phyloP scores from a whole-genome alignment of 1,140 invertebrate species.

The Pomacea maculata region DNA sequence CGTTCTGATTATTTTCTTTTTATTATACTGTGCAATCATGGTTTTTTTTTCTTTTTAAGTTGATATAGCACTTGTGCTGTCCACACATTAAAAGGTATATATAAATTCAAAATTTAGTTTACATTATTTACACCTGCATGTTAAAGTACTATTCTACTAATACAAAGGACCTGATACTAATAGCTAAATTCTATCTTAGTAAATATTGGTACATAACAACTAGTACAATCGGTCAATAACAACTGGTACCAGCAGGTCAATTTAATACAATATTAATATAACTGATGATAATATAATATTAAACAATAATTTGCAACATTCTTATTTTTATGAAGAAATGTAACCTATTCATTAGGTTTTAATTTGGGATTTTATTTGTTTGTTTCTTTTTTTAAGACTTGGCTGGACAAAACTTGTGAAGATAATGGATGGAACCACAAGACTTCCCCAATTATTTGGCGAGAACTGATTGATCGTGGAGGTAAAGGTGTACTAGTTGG shows the following conservation, averaged over 20 bases:
- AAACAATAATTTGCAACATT: neutral
- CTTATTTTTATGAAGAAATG: neutral
- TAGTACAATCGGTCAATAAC: too few species aligned
- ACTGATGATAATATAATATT: too few species aligned
- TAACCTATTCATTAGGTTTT: neutral
- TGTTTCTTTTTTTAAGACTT: constrained; percentile 45
- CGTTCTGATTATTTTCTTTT: neutral
- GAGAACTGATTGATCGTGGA: constrained; percentile 64
- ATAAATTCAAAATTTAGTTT: too few species aligned
- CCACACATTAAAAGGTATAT: too few species aligned
- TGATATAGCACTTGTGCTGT: neutral
- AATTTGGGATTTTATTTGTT: neutral
- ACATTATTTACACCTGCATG: too few species aligned
- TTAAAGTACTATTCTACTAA: too few species aligned
- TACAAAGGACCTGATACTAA: too few species aligned
- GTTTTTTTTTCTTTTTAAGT: neutral
- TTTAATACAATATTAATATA: too few species aligned
- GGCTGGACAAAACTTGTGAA: constrained; percentile 54
- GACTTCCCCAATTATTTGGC: constrained; percentile 65
- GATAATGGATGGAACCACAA: constrained; percentile 58
- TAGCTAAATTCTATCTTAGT: too few species aligned
- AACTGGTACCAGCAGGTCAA: too few species aligned
- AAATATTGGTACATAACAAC: too few species aligned
- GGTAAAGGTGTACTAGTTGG: constrained; percentile 66
- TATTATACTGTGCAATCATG: neutral